These are phyloP conservation scores for Alcis repandata DNA, from an alignment of 2,888 invertebrate species.

Conservation along the genomic window DNA sequence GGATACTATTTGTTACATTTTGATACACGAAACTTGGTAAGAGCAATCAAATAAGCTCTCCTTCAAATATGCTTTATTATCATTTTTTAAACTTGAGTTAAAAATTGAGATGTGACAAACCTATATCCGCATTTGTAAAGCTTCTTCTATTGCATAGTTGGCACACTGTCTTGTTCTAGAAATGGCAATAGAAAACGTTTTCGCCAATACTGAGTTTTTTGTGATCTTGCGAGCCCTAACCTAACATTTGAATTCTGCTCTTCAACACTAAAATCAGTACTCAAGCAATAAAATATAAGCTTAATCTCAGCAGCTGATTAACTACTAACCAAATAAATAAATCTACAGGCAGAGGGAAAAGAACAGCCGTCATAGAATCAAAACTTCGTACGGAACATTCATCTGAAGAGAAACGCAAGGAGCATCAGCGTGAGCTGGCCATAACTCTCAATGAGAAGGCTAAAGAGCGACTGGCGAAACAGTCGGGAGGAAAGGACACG, in stretches of 20 bases:
- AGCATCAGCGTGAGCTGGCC: slow-evolving; percentile 98
- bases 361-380: slow-evolving; percentile 96
- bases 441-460: slow-evolving; percentile 96
- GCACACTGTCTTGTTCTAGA: no score
- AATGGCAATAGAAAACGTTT: no score
- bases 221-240: not conserved
- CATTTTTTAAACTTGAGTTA: no score
- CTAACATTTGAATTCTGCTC: not conserved
- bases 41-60: no score
- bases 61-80: no score
- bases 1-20: no score
- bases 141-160: no score
- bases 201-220: no score
- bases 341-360: slow-evolving; percentile 89
- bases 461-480: slow-evolving; percentile 95
- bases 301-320: slow-evolving; percentile 8
- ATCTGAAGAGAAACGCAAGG: slow-evolving; percentile 98
- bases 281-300: slow-evolving; percentile 15
- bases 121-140: no score
- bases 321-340: slow-evolving; percentile 17
- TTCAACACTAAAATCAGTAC: not conserved
- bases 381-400: slow-evolving; percentile 97
- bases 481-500: slow-evolving; percentile 93
- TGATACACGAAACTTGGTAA: no score
- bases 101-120: no score